Percentiles rank a stretch among this genome's conserved stretches.
phyloP scores from a whole-genome alignment of 2,888 invertebrate species.

The Protophormia terraenovae region DNA sequence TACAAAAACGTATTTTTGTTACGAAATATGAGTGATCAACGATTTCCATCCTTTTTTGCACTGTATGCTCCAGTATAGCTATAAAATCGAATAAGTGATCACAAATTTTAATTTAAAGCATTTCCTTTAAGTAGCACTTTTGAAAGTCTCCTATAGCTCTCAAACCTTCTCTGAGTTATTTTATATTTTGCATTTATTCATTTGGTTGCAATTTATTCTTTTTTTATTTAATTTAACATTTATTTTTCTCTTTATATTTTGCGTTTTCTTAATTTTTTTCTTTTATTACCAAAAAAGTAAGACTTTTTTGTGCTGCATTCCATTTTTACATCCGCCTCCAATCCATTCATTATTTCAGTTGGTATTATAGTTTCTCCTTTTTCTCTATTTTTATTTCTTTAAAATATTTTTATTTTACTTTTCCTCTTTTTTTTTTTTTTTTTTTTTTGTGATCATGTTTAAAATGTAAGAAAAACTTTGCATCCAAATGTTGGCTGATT shows the following conservation, averaged over 20 bases:
- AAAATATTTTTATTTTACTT: constrained; percentile 27
- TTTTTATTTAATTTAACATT: neutral
- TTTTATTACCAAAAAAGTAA: neutral
- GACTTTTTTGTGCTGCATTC: constrained; percentile 17
- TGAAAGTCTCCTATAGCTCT: neutral
- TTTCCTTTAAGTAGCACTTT: neutral
- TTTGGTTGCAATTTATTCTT: neutral
- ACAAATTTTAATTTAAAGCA: too few species aligned
- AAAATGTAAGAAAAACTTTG: constrained; percentile 7
- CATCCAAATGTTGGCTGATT: constrained; percentile 24
- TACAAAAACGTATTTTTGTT: too few species aligned
- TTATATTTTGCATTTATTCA: neutral
- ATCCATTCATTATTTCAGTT: constrained; percentile 56
- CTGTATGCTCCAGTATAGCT: too few species aligned
- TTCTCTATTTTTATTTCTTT: too few species aligned
- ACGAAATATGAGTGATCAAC: too few species aligned
- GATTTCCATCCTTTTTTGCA: too few species aligned
- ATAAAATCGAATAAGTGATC: too few species aligned
- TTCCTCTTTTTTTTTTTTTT: neutral
- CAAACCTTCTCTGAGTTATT: neutral
- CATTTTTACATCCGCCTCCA: constrained; percentile 49
- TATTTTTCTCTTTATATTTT: neutral
- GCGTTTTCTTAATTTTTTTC: neutral
- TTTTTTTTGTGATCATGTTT: neutral
- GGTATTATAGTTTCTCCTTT: constrained; percentile 53